Base-by-base conservation (phyloP, 2,113 vertebrate species). In the Malurus alboscapulatus region DNA sequence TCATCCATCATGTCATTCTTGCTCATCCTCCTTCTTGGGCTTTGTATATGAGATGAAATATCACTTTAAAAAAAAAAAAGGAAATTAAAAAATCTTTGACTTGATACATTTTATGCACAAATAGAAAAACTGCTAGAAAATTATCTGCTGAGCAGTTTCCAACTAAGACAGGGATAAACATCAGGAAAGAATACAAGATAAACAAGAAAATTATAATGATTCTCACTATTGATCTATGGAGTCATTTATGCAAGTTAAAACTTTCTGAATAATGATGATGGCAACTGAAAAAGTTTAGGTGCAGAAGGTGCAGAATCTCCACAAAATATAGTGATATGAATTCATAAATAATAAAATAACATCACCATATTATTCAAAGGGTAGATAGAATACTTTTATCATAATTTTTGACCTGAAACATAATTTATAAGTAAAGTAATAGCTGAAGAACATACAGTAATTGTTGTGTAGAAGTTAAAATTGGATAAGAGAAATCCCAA, bases 1-100 rank as follows among this genome's bases (percentile, higher is more conserved):
- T 94, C 92, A 94, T 96, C 65, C 61, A 94, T 96, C 92, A 95
- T 91, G 87, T 87, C 80, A 78, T 81, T 58, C 48, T 42, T 79
- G 19, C 13, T 94, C 44, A 9, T 93, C 45, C 45, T 93, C 34
- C 74, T 93, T 84, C 44, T 36, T 63, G 6, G 0, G 16, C 89
- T 86, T 72, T 47, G 4, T 20, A 53, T 26, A 51, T 58, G 53
- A 89, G 29, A 72, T 75, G 58, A 83, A 84, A 73, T 80, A 76
- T 54, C 38, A 25, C 22, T 38, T 51, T 40, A 63, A 47, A 38
- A 40, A 54, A 24, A 55, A 32, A 71, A 82, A 76, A 68, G 72
- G n/a, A 53, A 25, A 69, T 34, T 53, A 36, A 55, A 44, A 74
- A 44, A 42, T 17, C 17, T 82, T 83, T 84, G 18, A 40, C 17